Base-by-base conservation (phyloP, 2,888 invertebrate genomes). In the Hymenopus coronatus region DNA sequence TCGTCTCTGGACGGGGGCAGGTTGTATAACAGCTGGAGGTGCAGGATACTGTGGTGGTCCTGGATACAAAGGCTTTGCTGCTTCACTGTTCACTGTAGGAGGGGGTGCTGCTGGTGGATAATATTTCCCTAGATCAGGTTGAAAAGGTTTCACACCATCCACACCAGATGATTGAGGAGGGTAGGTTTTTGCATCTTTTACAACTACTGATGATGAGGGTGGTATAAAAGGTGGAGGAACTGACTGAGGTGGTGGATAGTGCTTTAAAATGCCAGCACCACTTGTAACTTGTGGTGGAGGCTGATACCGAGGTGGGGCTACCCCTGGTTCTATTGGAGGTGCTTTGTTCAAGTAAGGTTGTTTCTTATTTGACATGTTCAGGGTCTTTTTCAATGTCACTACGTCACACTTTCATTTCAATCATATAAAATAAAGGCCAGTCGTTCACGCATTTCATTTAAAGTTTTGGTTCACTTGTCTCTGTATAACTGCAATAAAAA, bases 231-330 rank as follows among this genome's bases (percentile, higher is more conserved):
- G 84, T 84, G 85, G 89, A 82, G 89, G 81, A 28, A 89, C 87
- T 20, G 88, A 27, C 15, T 88, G 88, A 14, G 84, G 84, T 30
- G 84, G 84, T 14, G 89, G 88, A 85, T 90, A 90, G 92, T 95
- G 94, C 93, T 96, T 96, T 91, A 95, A 93, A 92, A 95, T 95
- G 90, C 96, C 96, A 90, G 95, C 94, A 91, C 91, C 94, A 93
- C 90, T 95, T 94, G 90, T 94, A 93, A 97, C 96, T 92, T 95
- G 95, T 91, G 96, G 96, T 90, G 96, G 96, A 92, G 97, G 97
- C 93, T 97, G 97, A 94, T 97, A 97, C 91, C 97, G 95, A 92
- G 97, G 97, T 92, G 97, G 97, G 93, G 95, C 94, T 90, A 92
- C 92, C 91, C 92, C 92, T 91, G 92, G 91, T 88, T 92, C 92